phyloP scores from a whole-genome alignment of 2,113 vertebrate genomes.

The Peromyscus californicus region DNA sequence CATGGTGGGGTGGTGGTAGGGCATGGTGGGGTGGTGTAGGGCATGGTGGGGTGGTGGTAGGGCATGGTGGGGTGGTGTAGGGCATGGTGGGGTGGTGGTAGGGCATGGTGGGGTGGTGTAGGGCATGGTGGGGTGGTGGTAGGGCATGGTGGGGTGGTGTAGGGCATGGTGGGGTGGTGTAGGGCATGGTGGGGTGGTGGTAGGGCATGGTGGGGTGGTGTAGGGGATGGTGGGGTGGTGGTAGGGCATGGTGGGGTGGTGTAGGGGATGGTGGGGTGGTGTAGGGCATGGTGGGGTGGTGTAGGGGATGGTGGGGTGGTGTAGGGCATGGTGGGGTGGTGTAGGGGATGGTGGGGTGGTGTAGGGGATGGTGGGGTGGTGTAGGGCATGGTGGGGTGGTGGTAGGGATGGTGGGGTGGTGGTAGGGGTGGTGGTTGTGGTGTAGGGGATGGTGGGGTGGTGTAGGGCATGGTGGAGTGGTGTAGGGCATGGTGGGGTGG shows the following conservation, averaged over 20 bases:
- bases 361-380: background rate
- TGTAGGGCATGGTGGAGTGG: too few relatives aligned
- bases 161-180: too few relatives aligned
- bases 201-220: too few relatives aligned
- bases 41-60: background rate
- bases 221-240: background rate
- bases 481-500: background rate
- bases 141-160: background rate
- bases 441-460: background rate
- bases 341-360: too few relatives aligned
- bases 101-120: too few relatives aligned
- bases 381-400: fast-evolving
- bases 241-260: fast-evolving
- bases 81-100: background rate
- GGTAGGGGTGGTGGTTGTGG: fast-evolving
- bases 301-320: too few relatives aligned
- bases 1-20: background rate
- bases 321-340: background rate
- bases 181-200: background rate
- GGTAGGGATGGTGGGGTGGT: too few relatives aligned
- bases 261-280: too few relatives aligned
- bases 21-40: too few relatives aligned
- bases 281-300: background rate
- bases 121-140: too few relatives aligned
- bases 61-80: too few relatives aligned